A percentile compares a stretch with the other conserved stretches of the same genome.
These are phyloP conservation scores for Nanger granti DNA, from an alignment of 2,113 vertebrate genomes.

Conservation along the genomic window DNA sequence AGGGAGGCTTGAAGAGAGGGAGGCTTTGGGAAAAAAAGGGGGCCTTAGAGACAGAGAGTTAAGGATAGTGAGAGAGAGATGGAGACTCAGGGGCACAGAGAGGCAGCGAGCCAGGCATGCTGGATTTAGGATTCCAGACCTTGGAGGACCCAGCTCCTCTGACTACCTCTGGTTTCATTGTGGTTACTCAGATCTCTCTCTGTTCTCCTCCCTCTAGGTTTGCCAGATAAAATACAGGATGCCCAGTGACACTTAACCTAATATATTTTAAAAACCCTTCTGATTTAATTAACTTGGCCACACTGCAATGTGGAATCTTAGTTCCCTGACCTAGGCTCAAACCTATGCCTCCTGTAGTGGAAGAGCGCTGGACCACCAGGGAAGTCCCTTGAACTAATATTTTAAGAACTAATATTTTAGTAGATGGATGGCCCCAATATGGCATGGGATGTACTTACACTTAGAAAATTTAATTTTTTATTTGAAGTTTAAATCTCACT, in stretches of 20 bases:
- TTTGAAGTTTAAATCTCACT: not conserved
- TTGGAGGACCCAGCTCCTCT: not conserved
- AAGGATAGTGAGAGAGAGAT: not conserved
- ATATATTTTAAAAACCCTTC: not conserved
- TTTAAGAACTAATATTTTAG: not conserved
- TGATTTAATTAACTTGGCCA: not conserved
- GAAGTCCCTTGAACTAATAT: not conserved
- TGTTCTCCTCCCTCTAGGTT: not conserved
- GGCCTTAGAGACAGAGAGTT: not conserved
- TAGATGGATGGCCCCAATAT: not conserved
- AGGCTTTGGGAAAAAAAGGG: not conserved
- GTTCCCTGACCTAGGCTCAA: not conserved
- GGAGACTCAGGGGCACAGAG: not conserved
- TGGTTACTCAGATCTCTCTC: not conserved
- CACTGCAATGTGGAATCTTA: not conserved
- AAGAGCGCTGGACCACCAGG: not conserved
- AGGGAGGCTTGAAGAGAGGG: not conserved
- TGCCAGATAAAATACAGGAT: not conserved
- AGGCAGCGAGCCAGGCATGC: not conserved
- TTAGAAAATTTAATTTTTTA: not conserved
- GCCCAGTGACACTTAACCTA: not conserved
- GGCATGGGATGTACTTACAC: not conserved
- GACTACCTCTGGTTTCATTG: not conserved
- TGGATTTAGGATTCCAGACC: not conserved
- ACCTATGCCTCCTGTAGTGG: not conserved